A percentile compares a stretch with the other conserved stretches of the same genome.
Evolutionary conservation across 2,113 vertebrate species (phyloP).

Genomic region (Bufo gargarizans): DNA sequence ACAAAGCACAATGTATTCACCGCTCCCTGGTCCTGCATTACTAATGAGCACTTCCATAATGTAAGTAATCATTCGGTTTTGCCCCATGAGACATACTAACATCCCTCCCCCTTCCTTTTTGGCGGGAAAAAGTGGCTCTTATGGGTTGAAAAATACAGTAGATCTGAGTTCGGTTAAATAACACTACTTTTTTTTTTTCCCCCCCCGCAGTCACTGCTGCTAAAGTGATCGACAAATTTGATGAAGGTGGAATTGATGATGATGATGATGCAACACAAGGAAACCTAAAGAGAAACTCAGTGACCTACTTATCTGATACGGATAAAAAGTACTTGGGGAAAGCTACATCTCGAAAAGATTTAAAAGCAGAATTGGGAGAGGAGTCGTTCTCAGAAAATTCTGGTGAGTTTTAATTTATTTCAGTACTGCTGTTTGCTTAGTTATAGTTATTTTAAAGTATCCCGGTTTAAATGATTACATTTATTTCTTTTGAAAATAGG

Average conservation of each 20-base stretch:
- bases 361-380: slow-evolving; percentile 75
- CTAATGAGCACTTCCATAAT: no score
- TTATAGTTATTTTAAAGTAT: no score
- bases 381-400: slow-evolving; percentile 69
- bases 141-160: not conserved
- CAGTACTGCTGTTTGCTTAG: no score
- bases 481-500: no score
- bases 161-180: not conserved
- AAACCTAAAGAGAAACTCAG: slow-evolving; percentile 74
- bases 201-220: slow-evolving; percentile 92
- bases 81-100: no score
- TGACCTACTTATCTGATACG: slow-evolving; percentile 75
- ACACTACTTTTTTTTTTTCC: slow-evolving; percentile 31
- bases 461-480: no score
- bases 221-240: slow-evolving; percentile 83
- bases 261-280: slow-evolving; percentile 70
- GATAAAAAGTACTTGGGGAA: slow-evolving; percentile 87
- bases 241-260: slow-evolving; percentile 77
- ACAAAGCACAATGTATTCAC: no score
- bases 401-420: slow-evolving; percentile 67
- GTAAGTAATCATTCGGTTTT: no score
- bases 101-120: no score
- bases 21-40: no score
- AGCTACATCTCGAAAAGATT: slow-evolving; percentile 79
- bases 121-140: no score